Percentiles rank a stretch among this genome's conserved stretches.
These are phyloP conservation scores for Euphydryas editha DNA, from an alignment of 2,888 invertebrate species.

Conservation along the genomic window DNA sequence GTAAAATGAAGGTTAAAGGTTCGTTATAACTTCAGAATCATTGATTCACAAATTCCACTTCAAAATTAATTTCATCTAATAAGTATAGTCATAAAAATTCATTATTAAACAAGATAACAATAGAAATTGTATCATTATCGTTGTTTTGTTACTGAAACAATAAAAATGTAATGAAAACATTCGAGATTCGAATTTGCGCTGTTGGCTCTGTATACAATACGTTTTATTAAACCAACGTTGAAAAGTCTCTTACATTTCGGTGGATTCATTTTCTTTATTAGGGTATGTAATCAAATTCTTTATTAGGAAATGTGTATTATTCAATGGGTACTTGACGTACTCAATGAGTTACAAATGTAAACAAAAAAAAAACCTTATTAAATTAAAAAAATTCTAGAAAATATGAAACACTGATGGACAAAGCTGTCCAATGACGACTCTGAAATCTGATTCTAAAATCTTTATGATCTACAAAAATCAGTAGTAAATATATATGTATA, in stretches of 20 bases:
- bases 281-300: background rate
- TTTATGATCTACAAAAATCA: too few relatives aligned
- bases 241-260: conserved; percentile 4
- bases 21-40: too few relatives aligned
- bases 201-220: conserved; percentile 4
- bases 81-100: background rate
- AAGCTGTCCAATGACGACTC: too few relatives aligned
- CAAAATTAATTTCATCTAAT: background rate
- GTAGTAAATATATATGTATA: too few relatives aligned
- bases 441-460: too few relatives aligned
- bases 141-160: conserved; percentile 4
- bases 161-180: conserved; percentile 13
- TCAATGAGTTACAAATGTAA: too few relatives aligned
- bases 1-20: too few relatives aligned
- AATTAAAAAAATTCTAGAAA: too few relatives aligned
- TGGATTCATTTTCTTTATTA: conserved; percentile 4
- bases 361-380: too few relatives aligned
- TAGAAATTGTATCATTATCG: conserved; percentile 8
- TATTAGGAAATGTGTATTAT: background rate
- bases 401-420: too few relatives aligned
- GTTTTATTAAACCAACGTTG: conserved; percentile 4
- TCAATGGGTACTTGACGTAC: too few relatives aligned
- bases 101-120: conserved; percentile 5
- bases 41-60: background rate
- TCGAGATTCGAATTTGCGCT: conserved; percentile 7